Base-by-base conservation (phyloP, 2,113 vertebrate genomes). In the rabbit (Oryctolagus cuniculus) region DNA sequence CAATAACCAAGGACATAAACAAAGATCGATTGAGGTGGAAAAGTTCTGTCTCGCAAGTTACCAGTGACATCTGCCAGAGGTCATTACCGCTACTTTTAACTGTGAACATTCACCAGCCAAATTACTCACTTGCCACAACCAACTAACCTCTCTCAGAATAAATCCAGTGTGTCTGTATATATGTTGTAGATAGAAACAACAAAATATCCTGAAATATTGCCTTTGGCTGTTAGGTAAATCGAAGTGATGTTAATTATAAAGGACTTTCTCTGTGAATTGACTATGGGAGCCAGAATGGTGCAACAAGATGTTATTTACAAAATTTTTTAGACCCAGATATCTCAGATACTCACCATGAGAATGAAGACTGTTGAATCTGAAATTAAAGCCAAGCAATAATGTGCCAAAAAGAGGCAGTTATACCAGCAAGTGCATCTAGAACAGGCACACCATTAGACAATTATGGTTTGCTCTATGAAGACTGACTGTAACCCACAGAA, bases 331-430 rank as follows among this genome's bases (percentile, higher is more conserved):
- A 83, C 44, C 61, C 72, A 89, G 51, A 58, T 95, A 91, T 90
- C 55, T 92, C 51, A 38, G 80, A 90, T 22, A n/a, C 72, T 90
- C 93, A 96, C 94, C 66, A 69, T 89, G 93, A 94, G 75, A 92
- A 87, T 95, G 96, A 90, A 96, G 91, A 96, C 91, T 97, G 79
- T 97, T 92, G 94, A 95, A 88, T 90, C 91, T 94, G 87, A 0
- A 0, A 89, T 89, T 34, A 19, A 97, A 97, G 95, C 87, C 63
- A 96, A 98, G 97, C 97, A 98, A 98, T 98, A 98, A 97, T 21
- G 15, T 97, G 92, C 94, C 97, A 81, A 96, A 96, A 92, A 87
- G 94, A 96, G 73, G 15, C 38, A 93, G 22, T 97, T 0, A 0
- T 96, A 98, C 98, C 97, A 98, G 97, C 96, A 84, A 92, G 83